Conservation (phyloP, 2,888 invertebrate species). For the Drosophila mettleri region DNA sequence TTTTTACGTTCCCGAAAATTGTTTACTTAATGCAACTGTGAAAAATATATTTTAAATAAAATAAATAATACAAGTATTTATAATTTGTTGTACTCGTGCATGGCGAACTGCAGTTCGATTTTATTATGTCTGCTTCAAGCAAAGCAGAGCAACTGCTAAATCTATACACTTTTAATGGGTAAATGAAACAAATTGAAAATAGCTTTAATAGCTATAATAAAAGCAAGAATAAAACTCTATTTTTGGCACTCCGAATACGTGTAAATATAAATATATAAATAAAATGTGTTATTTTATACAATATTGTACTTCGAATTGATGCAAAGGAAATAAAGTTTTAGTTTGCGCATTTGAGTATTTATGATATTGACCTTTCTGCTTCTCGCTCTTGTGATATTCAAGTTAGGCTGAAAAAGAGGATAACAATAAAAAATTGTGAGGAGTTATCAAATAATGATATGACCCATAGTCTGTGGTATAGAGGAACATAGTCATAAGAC, state of each 20-base stretch:
- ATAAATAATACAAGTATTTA: constrained; percentile 3
- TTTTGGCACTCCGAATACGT: not conserved
- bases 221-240: not conserved
- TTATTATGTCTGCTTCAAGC: not conserved
- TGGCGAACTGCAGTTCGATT: not conserved
- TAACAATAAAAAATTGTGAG: too few species aligned
- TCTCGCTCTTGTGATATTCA: too few species aligned
- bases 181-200: not conserved
- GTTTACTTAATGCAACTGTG: constrained; percentile 3
- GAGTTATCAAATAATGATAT: too few species aligned
- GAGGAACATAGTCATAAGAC: too few species aligned
- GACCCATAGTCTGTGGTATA: too few species aligned
- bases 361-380: too few species aligned
- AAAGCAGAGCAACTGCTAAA: not conserved
- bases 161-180: constrained; percentile 4
- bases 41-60: constrained; percentile 23
- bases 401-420: too few species aligned
- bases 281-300: not conserved
- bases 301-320: not conserved
- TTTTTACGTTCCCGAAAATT: constrained; percentile 38
- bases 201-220: not conserved
- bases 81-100: not conserved
- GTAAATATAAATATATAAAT: not conserved
- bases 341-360: not conserved
- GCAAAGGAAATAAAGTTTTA: not conserved